Conservation (phyloP, 1,140 invertebrate species). For the Notospermus geniculatus region DNA sequence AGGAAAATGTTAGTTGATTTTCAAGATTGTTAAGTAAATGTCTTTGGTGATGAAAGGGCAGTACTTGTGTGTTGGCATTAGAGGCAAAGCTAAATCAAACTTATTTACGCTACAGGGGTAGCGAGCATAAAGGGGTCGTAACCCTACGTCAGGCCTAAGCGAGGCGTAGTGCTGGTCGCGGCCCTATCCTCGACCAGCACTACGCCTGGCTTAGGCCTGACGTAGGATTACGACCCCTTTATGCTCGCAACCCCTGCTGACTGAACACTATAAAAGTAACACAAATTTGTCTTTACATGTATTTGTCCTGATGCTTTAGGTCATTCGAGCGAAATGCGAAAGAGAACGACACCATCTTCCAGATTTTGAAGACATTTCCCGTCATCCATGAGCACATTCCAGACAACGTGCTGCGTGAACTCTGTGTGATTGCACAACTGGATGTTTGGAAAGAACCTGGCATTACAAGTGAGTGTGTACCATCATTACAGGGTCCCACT, state of each 20-base stretch:
- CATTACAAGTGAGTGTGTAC: conserved; percentile 36
- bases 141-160: no score
- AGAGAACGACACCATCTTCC: conserved; percentile 49
- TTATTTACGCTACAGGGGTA: no score
- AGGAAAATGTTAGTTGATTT: conserved; percentile 43
- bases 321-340: conserved; percentile 49
- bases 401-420: conserved; percentile 40
- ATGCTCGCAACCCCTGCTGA: not conserved
- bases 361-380: conserved; percentile 41
- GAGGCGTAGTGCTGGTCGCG: no score
- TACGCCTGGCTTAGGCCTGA: no score
- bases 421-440: conserved; percentile 45
- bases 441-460: conserved; percentile 45
- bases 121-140: no score
- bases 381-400: conserved; percentile 39
- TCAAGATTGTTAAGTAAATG: not conserved
- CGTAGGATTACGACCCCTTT: no score
- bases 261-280: not conserved
- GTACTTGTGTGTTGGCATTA: no score
- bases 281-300: no score
- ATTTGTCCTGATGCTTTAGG: conserved; percentile 28
- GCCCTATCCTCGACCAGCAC: no score
- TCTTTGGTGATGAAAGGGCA: not conserved
- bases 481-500: no score
- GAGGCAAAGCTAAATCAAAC: not conserved